Percentiles rank a stretch among this genome's conserved stretches.
Conservation (phyloP, 1,140 invertebrate genomes). For the Telenomus remus region DNA sequence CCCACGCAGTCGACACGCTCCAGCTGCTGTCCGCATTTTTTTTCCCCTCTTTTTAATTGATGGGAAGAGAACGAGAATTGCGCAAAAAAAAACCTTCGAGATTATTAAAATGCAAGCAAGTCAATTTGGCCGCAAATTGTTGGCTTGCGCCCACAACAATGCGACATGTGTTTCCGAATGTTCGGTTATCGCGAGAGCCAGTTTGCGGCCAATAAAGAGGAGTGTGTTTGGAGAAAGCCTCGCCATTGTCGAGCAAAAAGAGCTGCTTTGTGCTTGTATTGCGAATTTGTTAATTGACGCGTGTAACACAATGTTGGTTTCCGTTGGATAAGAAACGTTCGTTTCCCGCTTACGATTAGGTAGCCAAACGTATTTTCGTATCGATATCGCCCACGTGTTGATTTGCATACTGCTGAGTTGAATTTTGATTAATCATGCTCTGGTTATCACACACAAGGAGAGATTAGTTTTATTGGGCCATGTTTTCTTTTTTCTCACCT, state of each 20-base stretch:
- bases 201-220: constrained; percentile 32
- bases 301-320: too few species aligned
- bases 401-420: background rate
- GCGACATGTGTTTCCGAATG: constrained; percentile 46
- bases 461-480: too few species aligned
- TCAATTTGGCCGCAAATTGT: constrained; percentile 42
- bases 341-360: too few species aligned
- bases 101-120: constrained; percentile 3
- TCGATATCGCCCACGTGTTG: background rate
- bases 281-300: too few species aligned
- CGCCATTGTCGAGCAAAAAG: too few species aligned
- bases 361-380: too few species aligned
- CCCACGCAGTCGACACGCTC: constrained; percentile 34
- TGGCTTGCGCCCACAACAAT: constrained; percentile 31
- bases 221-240: constrained; percentile 27
- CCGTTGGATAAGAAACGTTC: too few species aligned
- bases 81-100: too few species aligned
- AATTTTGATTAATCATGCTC: background rate
- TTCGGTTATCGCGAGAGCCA: constrained; percentile 35
- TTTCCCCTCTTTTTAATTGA: too few species aligned
- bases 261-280: too few species aligned
- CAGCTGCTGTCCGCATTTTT: constrained; percentile 1
- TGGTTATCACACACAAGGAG: background rate
- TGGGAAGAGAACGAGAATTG: too few species aligned
- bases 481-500: too few species aligned